Conservation (phyloP, 2,797 vertebrate genomes). For the Anomalospiza imberbis region DNA sequence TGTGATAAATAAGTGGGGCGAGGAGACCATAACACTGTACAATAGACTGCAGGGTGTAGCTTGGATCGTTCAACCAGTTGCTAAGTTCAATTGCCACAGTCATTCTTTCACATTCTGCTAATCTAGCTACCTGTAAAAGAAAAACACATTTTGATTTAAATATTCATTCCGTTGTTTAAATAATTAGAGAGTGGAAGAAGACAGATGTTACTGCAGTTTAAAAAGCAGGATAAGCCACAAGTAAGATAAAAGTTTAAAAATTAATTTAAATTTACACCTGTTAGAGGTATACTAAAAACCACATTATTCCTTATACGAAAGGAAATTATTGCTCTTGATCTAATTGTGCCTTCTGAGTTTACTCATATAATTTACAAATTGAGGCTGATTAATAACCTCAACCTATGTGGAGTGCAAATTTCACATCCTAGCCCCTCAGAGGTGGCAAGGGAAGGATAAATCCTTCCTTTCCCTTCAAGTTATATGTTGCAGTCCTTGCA, state of each 20-base stretch:
- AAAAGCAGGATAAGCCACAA: background rate
- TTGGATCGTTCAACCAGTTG: slow-evolving; percentile 81
- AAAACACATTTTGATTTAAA: background rate
- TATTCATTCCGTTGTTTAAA: background rate
- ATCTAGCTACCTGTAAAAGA: slow-evolving; percentile 80
- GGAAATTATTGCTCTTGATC: background rate
- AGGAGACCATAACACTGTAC: slow-evolving; percentile 89
- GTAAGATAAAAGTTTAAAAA: background rate
- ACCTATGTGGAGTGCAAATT: background rate
- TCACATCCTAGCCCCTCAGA: background rate
- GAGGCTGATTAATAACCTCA: background rate
- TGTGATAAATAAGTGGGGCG: slow-evolving; percentile 88
- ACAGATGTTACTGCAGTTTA: background rate
- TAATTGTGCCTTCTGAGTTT: background rate
- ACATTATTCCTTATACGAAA: background rate
- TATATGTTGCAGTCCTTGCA: background rate
- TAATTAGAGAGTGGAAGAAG: background rate
- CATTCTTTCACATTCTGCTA: slow-evolving; percentile 87
- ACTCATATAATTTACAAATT: background rate
- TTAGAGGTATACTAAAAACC: background rate
- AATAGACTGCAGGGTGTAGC: slow-evolving; percentile 82
- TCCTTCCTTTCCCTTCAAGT: background rate
- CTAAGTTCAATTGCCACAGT: slow-evolving; percentile 87
- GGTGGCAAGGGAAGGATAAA: background rate
- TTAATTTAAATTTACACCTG: background rate